phyloP scores from a whole-genome alignment of 2,888 invertebrate species.

The Idaea biselata region DNA sequence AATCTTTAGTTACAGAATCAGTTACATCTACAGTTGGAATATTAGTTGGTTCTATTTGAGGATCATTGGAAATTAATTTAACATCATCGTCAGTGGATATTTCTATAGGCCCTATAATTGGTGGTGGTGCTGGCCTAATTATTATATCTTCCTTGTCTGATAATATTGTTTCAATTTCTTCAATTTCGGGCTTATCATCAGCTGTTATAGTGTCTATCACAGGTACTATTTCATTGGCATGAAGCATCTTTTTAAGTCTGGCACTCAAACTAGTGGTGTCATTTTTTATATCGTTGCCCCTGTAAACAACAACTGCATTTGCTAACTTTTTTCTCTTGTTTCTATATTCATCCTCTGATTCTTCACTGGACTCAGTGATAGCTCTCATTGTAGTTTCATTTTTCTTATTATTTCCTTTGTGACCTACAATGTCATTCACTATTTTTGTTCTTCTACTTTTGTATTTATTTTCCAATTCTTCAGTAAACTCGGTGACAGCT shows the following conservation, averaged over 20 bases:
- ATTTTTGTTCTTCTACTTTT: conserved; percentile 1
- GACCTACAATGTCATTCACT: conserved; percentile 18
- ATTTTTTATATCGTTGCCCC: conserved; percentile 35
- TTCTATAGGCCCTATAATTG: conserved; percentile 17
- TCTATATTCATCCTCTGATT: conserved; percentile 69
- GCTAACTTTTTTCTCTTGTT: conserved; percentile 74
- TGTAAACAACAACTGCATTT: conserved; percentile 75
- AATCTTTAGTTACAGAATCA: conserved; percentile 41
- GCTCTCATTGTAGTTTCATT: conserved; percentile 29
- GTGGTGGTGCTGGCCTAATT: not conserved
- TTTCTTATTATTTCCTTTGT: conserved; percentile 44
- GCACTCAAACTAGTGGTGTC: conserved; percentile 64
- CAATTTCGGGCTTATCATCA: not conserved
- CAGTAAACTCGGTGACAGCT: conserved; percentile 16
- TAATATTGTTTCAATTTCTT: conserved; percentile 8
- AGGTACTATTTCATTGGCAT: conserved; percentile 30
- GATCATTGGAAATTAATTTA: conserved; percentile 13
- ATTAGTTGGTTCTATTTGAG: not conserved
- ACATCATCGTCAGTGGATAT: conserved; percentile 25
- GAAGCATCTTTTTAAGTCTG: conserved; percentile 65
- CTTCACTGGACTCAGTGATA: conserved; percentile 62
- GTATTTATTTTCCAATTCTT: not conserved
- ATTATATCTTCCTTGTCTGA: conserved; percentile 5
- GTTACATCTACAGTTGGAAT: conserved; percentile 11
- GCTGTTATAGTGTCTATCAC: not conserved